A percentile compares a stretch with the other conserved stretches of the same genome.
phyloP scores from a whole-genome alignment of 1,140 invertebrate genomes.

The Charaxes varanes region DNA sequence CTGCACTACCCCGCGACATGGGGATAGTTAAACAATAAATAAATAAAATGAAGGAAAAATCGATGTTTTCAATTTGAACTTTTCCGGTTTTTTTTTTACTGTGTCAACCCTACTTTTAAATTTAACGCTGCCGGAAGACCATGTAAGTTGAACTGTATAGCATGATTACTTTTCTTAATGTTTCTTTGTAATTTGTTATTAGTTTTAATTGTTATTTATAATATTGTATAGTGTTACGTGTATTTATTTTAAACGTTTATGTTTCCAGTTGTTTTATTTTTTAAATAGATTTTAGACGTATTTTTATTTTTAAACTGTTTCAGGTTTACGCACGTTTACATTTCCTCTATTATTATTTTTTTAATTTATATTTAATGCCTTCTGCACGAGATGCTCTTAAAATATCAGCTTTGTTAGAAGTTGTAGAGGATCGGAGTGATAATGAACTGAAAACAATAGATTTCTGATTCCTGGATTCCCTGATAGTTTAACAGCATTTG shows the following conservation, averaged over 20 bases:
- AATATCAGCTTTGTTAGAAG: too few species aligned
- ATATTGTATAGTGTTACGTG: not conserved
- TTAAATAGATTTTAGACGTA: too few species aligned
- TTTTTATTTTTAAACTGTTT: conserved; percentile 11
- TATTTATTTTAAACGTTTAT: conserved; percentile 1
- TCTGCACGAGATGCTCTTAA: too few species aligned
- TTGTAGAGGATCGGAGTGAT: too few species aligned
- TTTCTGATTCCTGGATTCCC: too few species aligned
- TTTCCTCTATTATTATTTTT: conserved; percentile 4
- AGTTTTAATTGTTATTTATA: too few species aligned
- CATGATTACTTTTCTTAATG: too few species aligned
- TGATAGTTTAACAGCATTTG: too few species aligned
- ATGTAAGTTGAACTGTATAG: conserved; percentile 37
- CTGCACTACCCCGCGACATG: conserved; percentile 44
- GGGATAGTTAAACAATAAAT: conserved; percentile 68
- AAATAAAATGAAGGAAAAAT: conserved; percentile 42
- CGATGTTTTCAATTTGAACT: conserved; percentile 26
- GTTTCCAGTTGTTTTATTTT: too few species aligned
- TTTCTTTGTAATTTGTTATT: too few species aligned
- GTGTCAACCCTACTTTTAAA: too few species aligned
- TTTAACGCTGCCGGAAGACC: conserved; percentile 40
- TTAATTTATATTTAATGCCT: conserved; percentile 8
- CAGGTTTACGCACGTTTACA: conserved; percentile 15
- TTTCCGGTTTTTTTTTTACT: conserved; percentile 15
- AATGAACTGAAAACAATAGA: too few species aligned